Percentiles rank a stretch among this genome's conserved stretches.
These are phyloP conservation scores for Scaptomyza tumidula DNA, from an alignment of 2,888 invertebrate genomes.

Conservation along the genomic window DNA sequence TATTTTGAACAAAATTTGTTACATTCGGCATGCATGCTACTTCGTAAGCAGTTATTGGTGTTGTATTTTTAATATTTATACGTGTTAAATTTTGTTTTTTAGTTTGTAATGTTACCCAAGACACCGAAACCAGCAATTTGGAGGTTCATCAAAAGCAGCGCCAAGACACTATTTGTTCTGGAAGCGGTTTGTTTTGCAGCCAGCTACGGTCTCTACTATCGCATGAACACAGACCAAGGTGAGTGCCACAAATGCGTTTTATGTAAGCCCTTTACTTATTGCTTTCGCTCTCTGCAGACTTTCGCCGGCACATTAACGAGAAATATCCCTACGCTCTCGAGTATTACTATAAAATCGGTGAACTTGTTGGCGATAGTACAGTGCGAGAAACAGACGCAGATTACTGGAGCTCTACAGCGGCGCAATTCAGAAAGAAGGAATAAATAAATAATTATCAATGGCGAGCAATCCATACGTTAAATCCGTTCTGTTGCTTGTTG, in stretches of 20 bases:
- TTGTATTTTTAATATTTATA: constrained; percentile 7
- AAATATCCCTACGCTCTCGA: constrained; percentile 89
- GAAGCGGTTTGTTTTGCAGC: constrained; percentile 87
- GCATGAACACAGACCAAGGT: constrained; percentile 90
- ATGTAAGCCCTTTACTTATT: constrained; percentile 47
- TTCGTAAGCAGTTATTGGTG: constrained; percentile 42
- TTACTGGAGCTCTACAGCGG: constrained; percentile 85
- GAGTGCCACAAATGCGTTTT: constrained; percentile 69
- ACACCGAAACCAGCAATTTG: constrained; percentile 86
- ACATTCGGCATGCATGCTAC: constrained; percentile 15
- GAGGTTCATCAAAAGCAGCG: constrained; percentile 86
- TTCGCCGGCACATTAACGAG: constrained; percentile 88
- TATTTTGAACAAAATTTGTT: not conserved
- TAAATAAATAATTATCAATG: constrained; percentile 68
- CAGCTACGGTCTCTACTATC: constrained; percentile 88
- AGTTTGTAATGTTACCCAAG: constrained; percentile 87
- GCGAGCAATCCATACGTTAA: constrained; percentile 82
- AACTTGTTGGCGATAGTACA: constrained; percentile 86
- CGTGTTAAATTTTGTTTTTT: constrained; percentile 37
- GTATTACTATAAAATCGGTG: constrained; percentile 89
- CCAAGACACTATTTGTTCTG: constrained; percentile 86
- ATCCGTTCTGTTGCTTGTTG: constrained; percentile 87
- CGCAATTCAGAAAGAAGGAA: constrained; percentile 55
- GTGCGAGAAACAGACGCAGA: constrained; percentile 86
- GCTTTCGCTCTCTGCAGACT: constrained; percentile 86